Evolutionary conservation across 2,888 invertebrate species (phyloP), one percentile per base, ranked within the genome.

Genomic region (Hetaerina titia): DNA sequence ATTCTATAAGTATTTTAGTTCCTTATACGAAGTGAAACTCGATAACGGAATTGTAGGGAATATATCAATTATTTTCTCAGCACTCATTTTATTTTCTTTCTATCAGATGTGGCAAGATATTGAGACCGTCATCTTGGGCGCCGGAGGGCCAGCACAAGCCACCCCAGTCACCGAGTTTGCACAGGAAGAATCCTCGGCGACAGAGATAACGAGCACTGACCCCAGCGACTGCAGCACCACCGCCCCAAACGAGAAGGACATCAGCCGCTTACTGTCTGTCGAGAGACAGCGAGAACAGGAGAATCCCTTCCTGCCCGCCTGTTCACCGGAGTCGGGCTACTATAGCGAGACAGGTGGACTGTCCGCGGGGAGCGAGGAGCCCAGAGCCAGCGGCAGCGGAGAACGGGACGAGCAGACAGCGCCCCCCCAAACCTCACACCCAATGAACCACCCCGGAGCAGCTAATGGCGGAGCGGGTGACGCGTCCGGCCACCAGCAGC

Each of bases 71-170:
- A 45, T 45, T 2, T 45, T 2, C 1, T 45, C 4, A 45, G 45
- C 45, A 45, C 4, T 45, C 45, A 45, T n/a, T n/a, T n/a, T 8
- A 31, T 31, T 81, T 13, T 81, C 31, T 31, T 31, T 6, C 94
- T 96, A 95, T 95, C 96, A 96, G 96, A 96, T 96, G 96, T 96
- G 96, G 97, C 96, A 96, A 95, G 96, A 96, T 95, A 96, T 96
- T 90, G 96, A 96, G 95, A 96, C 96, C 89, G 96, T 96, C 92
- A 96, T 96, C 95, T 96, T 96, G 95, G 96, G 96, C 74, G 96
- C 96, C 89, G 96, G 96, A 94, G 96, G 96, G 95, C 96, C 96
- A 63, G 95, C 95, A 58, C 95, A 90, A 92, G 92, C 92, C 17
- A 90, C 64, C 17, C 90, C 90, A 90, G 92, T 74, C 95, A 74